Conservation (phyloP, 2,888 invertebrate species). For the Odontomyia ornata region DNA sequence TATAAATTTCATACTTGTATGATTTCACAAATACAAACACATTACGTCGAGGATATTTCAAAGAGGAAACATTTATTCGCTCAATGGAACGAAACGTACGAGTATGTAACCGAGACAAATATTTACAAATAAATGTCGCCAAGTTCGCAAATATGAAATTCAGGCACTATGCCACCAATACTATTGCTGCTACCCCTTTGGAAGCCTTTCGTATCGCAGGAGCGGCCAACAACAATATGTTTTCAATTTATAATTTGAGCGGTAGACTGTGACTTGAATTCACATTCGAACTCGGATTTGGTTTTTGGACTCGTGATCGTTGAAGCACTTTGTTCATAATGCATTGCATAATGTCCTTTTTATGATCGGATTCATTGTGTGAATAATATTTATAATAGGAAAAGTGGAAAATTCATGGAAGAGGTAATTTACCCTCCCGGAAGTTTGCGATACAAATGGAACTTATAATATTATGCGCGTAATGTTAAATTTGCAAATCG, state of each 20-base stretch:
- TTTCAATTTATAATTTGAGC: slow-evolving; percentile 48
- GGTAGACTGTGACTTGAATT: slow-evolving; percentile 42
- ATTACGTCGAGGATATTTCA: slow-evolving; percentile 38
- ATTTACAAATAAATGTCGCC: slow-evolving; percentile 48
- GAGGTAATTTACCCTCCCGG: slow-evolving; percentile 14
- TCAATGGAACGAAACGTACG: slow-evolving; percentile 15
- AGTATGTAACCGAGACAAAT: slow-evolving; percentile 43
- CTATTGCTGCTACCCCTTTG: too few species aligned
- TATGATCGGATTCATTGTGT: slow-evolving; percentile 38
- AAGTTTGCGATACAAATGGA: not conserved
- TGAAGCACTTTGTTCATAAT: slow-evolving; percentile 41
- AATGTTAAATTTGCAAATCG: slow-evolving; percentile 31
- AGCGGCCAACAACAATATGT: slow-evolving; percentile 46
- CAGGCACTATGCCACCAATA: slow-evolving; percentile 36
- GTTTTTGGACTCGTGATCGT: slow-evolving; percentile 44
- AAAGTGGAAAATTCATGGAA: slow-evolving; percentile 32
- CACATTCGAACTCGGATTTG: slow-evolving; percentile 45
- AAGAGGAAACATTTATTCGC: slow-evolving; percentile 31
- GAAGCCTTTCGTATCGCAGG: not conserved
- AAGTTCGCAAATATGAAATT: slow-evolving; percentile 41
- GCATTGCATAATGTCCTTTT: slow-evolving; percentile 34
- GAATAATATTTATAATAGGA: slow-evolving; percentile 39
- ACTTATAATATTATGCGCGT: not conserved
- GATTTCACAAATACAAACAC: slow-evolving; percentile 44
- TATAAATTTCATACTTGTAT: slow-evolving; percentile 43